Base-by-base conservation (phyloP, 2,113 vertebrate genomes). In the Xiphorhynchus elegans region DNA sequence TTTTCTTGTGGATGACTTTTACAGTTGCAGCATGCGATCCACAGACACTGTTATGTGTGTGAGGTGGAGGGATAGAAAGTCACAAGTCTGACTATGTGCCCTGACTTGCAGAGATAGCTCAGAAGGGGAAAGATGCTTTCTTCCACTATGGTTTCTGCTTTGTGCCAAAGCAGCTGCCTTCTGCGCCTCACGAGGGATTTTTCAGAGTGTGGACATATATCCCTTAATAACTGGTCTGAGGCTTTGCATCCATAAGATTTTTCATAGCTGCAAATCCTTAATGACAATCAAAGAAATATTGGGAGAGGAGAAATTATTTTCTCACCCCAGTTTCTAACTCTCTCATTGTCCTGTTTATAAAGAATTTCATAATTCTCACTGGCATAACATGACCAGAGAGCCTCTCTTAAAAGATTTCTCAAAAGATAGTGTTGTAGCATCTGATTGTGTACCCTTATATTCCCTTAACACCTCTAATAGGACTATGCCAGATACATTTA, bases 41-140 rank as follows among this genome's bases (percentile, higher is more conserved):
- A 10, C 5, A 49, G 63, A 25, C 5, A 23, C 3, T 16, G 10
- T 35, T 62, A 11, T 4, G 11, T 49, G 8, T 1, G 0, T 35
- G 25, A 11, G 28, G 23, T 25, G 31, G 63, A 88, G 50, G 50
- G n/a, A 79, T 11, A 56, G 37, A 49, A 76, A 66, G 10, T 64
- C 44, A 39, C 20, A 66, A 63, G n/a, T 59, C 28, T 85, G 42
- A 50, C 33, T 91, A 74, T 59, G 24, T 70, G 14, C 25, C 35
- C 21, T 88, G 46, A 40, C 26, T 33, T 69, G 29, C 15, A 55
- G 55, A 52, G 14, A n/a, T 4, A 35, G 14, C 18, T 91, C 24
- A 21, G 55, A 93, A 72, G 8, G 13, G 26, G 15, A 24, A 77
- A 64, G 13, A 49, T 6, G 1, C 4, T 81, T 93, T 89, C 35